Evolutionary conservation across 2,888 invertebrate species (phyloP), one percentile per base, ranked within the genome.

Genomic region (Volucella inflata): DNA sequence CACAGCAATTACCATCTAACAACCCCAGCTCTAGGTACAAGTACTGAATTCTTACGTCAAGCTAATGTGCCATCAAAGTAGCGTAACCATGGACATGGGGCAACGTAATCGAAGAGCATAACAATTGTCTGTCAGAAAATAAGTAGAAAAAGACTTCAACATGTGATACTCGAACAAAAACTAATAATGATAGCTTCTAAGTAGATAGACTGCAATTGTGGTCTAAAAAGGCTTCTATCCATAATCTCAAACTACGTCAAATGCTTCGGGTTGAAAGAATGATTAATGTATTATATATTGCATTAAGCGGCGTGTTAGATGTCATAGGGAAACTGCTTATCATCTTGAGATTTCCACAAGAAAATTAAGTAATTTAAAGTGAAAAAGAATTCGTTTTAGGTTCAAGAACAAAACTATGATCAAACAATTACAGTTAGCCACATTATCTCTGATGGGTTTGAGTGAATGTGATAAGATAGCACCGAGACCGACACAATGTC

Each of bases 391-490:
- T 59, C 30, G 57, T 51, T 65, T 65, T 64, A 10, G 51, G 71
- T 78, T 65, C 78, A 78, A 78, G 78, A 44, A 57, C 78, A 71
- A 8, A 30, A 21, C 51, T 78, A 48, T 11, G 64, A 55, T 70
- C 64, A 57, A 16, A 57, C n/a, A 12, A 38, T 65, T 57, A 57
- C n/a, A 12, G 46, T 65, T 64, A 75, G 8, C 17, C 40, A 59
- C 50, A 38, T 53, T 46, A 46, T 44, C 46, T 42, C 50, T 30
- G 70, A 64, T 64, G 40, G 42, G 48, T 38, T 62, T 38, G 55
- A 70, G 70, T 55, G 1, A 17, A 70, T 9, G 12, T 64, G 78
- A 78, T 78, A 59, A 78, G 78, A 78, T 78, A 78, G 55, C 17
- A 14, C 11, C 10, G 16, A 4, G n/a, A 14, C 11, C 10, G 16